phyloP scores from a whole-genome alignment of 2,888 invertebrate species.

The Drosophila demipolita region DNA sequence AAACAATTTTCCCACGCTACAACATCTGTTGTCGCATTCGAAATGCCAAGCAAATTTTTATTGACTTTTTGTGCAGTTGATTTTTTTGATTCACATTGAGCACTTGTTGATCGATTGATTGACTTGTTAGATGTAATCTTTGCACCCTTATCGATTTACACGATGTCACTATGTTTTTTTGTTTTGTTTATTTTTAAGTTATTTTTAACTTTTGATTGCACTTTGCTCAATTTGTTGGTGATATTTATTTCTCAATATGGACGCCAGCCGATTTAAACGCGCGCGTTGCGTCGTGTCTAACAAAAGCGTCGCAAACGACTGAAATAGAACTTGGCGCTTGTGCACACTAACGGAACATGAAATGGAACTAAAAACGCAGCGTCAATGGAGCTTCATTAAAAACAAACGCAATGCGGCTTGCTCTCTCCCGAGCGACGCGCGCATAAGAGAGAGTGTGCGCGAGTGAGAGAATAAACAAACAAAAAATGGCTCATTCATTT shows the following conservation, averaged over 20 bases:
- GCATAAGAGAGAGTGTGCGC: slow-evolving; percentile 13
- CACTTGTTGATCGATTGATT: slow-evolving; percentile 41
- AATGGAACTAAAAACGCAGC: slow-evolving; percentile 56
- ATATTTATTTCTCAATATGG: slow-evolving; percentile 30
- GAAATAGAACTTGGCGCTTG: slow-evolving; percentile 58
- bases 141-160: slow-evolving; percentile 22
- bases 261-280: slow-evolving; percentile 18
- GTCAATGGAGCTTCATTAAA: slow-evolving; percentile 39
- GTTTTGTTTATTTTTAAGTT: slow-evolving; percentile 7
- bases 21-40: slow-evolving; percentile 45
- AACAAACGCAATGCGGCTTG: slow-evolving; percentile 37
- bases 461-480: slow-evolving; percentile 35
- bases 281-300: slow-evolving; percentile 49
- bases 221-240: slow-evolving; percentile 41
- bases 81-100: slow-evolving; percentile 28
- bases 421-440: slow-evolving; percentile 38
- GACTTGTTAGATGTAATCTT: slow-evolving; percentile 29
- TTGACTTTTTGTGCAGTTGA: slow-evolving; percentile 53
- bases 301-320: slow-evolving; percentile 71
- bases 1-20: slow-evolving; percentile 75
- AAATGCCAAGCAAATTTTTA: slow-evolving; percentile 53
- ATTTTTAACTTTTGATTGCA: slow-evolving; percentile 48
- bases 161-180: slow-evolving; percentile 3
- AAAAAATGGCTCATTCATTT: slow-evolving; percentile 42
- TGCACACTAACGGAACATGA: slow-evolving; percentile 46